Percentiles rank a stretch among this genome's conserved stretches.
phyloP scores from a whole-genome alignment of 2,888 invertebrate genomes.

The Leptarthrus brevirostris region DNA sequence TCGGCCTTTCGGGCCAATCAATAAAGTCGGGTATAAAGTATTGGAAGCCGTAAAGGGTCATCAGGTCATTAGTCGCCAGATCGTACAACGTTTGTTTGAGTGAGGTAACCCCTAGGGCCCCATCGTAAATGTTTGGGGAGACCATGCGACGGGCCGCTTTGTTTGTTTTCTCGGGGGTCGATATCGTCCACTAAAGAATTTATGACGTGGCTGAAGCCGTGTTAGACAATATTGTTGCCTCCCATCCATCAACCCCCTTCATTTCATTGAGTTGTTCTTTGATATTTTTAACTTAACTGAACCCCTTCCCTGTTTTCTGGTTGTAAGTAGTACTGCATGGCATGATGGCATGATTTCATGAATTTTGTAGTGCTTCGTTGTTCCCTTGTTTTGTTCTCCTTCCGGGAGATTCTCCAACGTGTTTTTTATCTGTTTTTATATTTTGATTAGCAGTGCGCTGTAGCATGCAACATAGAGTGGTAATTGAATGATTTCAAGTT shows the following conservation, averaged over 20 bases:
- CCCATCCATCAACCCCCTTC: not conserved
- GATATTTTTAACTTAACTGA: not conserved
- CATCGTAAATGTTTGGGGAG: not conserved
- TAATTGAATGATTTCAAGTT: conserved; percentile 82
- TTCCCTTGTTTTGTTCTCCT: conserved; percentile 2
- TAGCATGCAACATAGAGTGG: conserved; percentile 61
- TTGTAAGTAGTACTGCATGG: too few relatives aligned
- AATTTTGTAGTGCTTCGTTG: conserved; percentile 32
- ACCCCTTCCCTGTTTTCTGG: not conserved
- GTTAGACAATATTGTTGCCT: conserved; percentile 2
- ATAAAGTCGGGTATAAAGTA: conserved; percentile 4
- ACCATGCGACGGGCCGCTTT: not conserved
- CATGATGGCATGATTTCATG: conserved; percentile 31
- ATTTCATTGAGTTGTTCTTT: conserved; percentile 5
- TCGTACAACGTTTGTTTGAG: not conserved
- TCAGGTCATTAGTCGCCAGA: conserved; percentile 35
- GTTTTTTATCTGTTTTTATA: conserved; percentile 9
- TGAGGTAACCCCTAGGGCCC: not conserved
- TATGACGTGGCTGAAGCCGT: conserved; percentile 14
- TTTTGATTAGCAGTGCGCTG: conserved; percentile 46
- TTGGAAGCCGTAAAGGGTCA: conserved; percentile 27
- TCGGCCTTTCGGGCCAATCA: conserved; percentile 4
- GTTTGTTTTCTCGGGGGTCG: conserved; percentile 10
- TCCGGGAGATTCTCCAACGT: not conserved
- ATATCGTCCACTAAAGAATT: conserved; percentile 24